Conservation (phyloP, 2,113 vertebrate genomes). For the Misgurnus mizolepis region DNA sequence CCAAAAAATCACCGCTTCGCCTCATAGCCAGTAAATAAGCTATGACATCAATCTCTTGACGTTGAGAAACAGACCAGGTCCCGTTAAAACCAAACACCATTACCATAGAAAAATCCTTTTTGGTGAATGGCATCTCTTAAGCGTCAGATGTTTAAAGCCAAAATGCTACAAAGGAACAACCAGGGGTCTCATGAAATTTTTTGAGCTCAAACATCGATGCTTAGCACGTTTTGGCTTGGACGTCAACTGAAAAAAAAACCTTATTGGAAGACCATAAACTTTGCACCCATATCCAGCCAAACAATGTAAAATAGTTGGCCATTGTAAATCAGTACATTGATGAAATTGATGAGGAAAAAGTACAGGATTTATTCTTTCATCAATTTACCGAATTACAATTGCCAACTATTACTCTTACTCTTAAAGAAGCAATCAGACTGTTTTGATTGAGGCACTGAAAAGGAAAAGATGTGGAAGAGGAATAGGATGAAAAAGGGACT, state of each 20-base stretch:
- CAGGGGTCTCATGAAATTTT: not conserved
- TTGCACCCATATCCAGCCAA: not conserved
- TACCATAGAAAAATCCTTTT: slow-evolving; percentile 58
- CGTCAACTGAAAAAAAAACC: not conserved
- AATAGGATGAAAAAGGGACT: not conserved
- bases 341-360: not conserved
- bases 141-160: slow-evolving; percentile 30
- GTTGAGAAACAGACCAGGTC: slow-evolving; percentile 35
- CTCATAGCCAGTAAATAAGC: slow-evolving; percentile 51
- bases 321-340: not conserved
- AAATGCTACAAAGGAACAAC: not conserved
- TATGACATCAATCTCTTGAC: slow-evolving; percentile 49
- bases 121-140: slow-evolving; percentile 62
- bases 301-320: not conserved
- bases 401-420: no score
- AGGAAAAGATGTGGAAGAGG: not conserved
- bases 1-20: slow-evolving; percentile 23
- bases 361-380: no score
- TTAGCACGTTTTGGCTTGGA: slow-evolving; percentile 2
- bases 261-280: not conserved
- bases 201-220: not conserved
- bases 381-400: no score
- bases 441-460: not conserved
- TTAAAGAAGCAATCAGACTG: not conserved
- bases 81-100: slow-evolving; percentile 45